Base-by-base conservation (phyloP, 2,888 invertebrate genomes). In the Gibbula magus region DNA sequence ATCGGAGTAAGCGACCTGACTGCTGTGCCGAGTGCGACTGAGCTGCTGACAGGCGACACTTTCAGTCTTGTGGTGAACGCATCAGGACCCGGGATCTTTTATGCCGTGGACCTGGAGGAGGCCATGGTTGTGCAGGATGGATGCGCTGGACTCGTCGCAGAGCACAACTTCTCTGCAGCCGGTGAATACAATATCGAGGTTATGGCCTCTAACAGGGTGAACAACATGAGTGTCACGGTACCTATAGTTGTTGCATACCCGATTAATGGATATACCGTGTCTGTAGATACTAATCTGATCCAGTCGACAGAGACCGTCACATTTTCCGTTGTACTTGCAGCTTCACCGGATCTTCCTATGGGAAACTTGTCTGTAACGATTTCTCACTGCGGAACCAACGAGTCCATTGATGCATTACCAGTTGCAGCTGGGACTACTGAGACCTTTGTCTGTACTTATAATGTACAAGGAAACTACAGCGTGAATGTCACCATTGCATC, bases 381-480 rank as follows among this genome's bases (percentile, higher is more conserved):
- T 2, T 25, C 29, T 29, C 53, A 25, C 16, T 75, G 75, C 35
- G 75, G 54, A 29, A 20, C 20, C 16, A 13, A 45, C 16, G 51
- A 74, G 25, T 51, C 51, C 8, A 51, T 16, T 0, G 4, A 51
- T 7, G 8, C 22, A 7, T 74, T 74, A 18, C 16, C 51, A 22
- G 51, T 74, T 8, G 13, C 32, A 7, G 53, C 75, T 32, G 75
- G 32, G 16, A 7, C 52, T 35, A 32, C 35, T 32, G 32, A 75
- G 29, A 53, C 25, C 10, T 54, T 53, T 20, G 25, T 22, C 8
- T 75, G 75, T 39, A 53, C 32, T 39, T 75, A 54, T 32, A 51
- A 53, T 29, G 35, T 29, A 32, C 75, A 75, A 75, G 75, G 75
- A 3, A 75, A 75, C 20, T 75, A 75, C 75, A 18, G 32, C 54